Base-by-base conservation (phyloP, 1,140 invertebrate genomes). In the Cotesia vestalis region DNA sequence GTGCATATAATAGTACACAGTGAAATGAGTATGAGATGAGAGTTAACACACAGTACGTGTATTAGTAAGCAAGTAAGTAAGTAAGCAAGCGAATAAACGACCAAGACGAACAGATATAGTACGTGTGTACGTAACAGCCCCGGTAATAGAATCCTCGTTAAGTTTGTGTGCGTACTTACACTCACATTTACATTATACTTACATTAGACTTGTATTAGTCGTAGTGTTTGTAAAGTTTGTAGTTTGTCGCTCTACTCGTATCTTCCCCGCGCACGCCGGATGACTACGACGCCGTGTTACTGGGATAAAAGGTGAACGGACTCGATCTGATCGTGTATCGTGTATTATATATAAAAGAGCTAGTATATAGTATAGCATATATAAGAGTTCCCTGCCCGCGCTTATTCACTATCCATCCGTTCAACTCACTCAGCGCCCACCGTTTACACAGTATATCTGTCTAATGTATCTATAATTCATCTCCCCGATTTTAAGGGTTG, bases 301-400 rank as follows among this genome's bases (percentile, higher is more conserved):
- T 87, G 82, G 85, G 84, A 87, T 87, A 87, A 87, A 87, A 87
- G 85, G 85, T 87, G 85, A 87, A 87, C 80, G 85, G 53, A 85
- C 85, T 80, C 74, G 74, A 57, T 11, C 12, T 20, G 17, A 5
- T 60, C 14, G 38, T 46, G 34, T 36, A 27, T 27, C 27, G 27
- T 27, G 27, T 27, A 27, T 27, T 27, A 27, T 27, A 27, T 27
- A 27, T 27, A 27, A 27, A 27, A 27, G 27, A 27, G 27, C 27
- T 27, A 27, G 27, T 27, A 27, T 27, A 27, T 27, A 27, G 27
- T 27, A 27, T 27, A 27, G 27, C 27, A 27, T 27, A 27, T 27
- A 12, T 36, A 64, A 40, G 62, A 34, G 62, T 36, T 36, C 62
- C 12, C 62, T 27, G 59, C 27, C 59, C 40, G 40, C 40, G 40